These are phyloP conservation scores for Tortrix viridana DNA, from an alignment of 2,888 invertebrate species.

Conservation along the genomic window DNA sequence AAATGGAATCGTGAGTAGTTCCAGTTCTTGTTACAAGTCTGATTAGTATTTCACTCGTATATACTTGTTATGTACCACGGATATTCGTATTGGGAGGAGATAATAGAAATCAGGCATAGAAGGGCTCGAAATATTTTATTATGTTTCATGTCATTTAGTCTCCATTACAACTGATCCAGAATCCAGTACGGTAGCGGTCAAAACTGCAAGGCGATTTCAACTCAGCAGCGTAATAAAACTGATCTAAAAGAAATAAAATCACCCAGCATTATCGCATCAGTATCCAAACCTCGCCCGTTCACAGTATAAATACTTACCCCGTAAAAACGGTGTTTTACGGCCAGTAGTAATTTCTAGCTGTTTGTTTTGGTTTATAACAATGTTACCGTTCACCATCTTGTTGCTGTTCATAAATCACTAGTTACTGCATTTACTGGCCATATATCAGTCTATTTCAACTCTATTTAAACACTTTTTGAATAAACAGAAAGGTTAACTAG, in stretches of 20 bases:
- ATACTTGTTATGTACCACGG: too few relatives aligned
- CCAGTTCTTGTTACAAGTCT: conserved; percentile 8
- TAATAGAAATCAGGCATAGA: too few relatives aligned
- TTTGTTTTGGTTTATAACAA: conserved; percentile 58
- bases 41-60: conserved; percentile 12
- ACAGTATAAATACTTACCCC: conserved; percentile 46
- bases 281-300: conserved; percentile 48
- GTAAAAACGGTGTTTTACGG: conserved; percentile 56
- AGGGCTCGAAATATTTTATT: too few relatives aligned
- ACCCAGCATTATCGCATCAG: conserved; percentile 10
- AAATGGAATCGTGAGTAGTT: conserved; percentile 17
- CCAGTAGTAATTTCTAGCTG: conserved; percentile 42
- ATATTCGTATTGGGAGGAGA: too few relatives aligned
- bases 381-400: conserved; percentile 70
- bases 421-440: conserved; percentile 62
- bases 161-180: too few relatives aligned
- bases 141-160: too few relatives aligned
- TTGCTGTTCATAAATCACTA: conserved; percentile 67
- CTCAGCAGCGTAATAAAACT: conserved; percentile 4
- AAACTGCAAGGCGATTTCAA: background rate
- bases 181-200: too few relatives aligned
- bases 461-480: conserved; percentile 49
- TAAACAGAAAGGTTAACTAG: conserved; percentile 2
- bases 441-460: conserved; percentile 72
- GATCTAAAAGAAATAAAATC: conserved; percentile 11